Percentiles rank a stretch among this genome's conserved stretches.
Conservation (phyloP, 1,140 invertebrate genomes). For the Lasioglossum albipes region DNA sequence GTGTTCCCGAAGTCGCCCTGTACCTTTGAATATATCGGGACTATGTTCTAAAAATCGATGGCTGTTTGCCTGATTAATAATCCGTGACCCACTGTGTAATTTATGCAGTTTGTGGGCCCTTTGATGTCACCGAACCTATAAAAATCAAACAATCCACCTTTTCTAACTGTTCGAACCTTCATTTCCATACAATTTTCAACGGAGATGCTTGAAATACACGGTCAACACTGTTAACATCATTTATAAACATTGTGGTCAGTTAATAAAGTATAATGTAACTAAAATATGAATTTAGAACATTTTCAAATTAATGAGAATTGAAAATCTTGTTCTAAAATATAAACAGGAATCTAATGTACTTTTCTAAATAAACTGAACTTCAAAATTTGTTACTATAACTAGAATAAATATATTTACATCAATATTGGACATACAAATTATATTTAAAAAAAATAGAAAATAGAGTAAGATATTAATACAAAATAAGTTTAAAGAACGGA, state of each 20-base stretch:
- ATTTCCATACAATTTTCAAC: background rate
- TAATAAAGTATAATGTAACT: too few species aligned
- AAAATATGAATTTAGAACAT: background rate
- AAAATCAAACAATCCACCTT: background rate
- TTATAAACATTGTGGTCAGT: background rate
- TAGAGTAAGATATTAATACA: too few species aligned
- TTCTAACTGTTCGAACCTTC: too few species aligned
- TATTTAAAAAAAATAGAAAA: too few species aligned
- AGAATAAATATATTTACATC: too few species aligned
- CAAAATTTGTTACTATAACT: too few species aligned
- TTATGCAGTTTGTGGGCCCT: background rate
- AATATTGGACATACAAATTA: too few species aligned
- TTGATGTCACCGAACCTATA: constrained; percentile 14
- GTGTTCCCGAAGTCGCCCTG: background rate
- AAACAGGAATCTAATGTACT: too few species aligned
- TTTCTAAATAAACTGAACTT: too few species aligned
- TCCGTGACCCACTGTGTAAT: background rate
- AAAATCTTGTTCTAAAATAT: background rate
- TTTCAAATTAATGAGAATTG: background rate
- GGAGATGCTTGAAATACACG: background rate
- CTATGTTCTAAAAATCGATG: background rate
- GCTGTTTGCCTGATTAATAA: background rate
- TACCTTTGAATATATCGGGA: background rate
- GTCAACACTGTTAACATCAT: background rate
- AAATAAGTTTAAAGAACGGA: too few species aligned